phyloP scores from a whole-genome alignment of 2,113 vertebrate species.

The Heloderma charlesbogerti region DNA sequence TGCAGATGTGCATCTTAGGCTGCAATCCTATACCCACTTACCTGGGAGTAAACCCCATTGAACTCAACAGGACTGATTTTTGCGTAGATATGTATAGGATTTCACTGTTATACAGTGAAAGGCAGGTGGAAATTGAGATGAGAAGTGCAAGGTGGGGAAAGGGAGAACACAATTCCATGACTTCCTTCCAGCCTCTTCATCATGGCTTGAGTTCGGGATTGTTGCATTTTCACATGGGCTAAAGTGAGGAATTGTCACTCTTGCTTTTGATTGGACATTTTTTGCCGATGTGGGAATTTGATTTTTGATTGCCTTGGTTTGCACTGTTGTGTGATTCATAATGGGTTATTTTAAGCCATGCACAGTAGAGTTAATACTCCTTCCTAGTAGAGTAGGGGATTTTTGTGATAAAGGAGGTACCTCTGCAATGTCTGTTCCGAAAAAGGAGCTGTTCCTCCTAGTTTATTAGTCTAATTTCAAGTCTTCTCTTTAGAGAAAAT shows the following conservation, averaged over 20 bases:
- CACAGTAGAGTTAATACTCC: not conserved
- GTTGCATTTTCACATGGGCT: not conserved
- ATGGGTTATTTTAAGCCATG: constrained; percentile 8
- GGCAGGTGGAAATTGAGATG: not conserved
- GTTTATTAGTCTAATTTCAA: constrained; percentile 21
- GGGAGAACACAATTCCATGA: too few species aligned
- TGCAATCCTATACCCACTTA: not conserved
- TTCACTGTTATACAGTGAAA: not conserved
- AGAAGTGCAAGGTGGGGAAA: not conserved
- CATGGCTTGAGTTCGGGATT: not conserved
- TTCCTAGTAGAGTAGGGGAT: not conserved
- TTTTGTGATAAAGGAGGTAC: constrained; percentile 19
- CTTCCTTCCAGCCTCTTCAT: not conserved
- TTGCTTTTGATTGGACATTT: not conserved
- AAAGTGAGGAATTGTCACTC: not conserved
- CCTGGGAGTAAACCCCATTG: not conserved
- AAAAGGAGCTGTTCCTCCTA: not conserved
- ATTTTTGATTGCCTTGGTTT: constrained; percentile 7
- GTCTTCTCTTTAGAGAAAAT: constrained; percentile 3
- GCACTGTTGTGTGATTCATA: not conserved
- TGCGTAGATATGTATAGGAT: not conserved
- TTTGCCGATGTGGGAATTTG: not conserved
- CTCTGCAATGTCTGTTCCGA: not conserved
- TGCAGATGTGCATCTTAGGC: not conserved
- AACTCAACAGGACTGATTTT: not conserved